These are phyloP conservation scores for Uloborus plumipes DNA, from an alignment of 2,888 invertebrate genomes.

Conservation along the genomic window DNA sequence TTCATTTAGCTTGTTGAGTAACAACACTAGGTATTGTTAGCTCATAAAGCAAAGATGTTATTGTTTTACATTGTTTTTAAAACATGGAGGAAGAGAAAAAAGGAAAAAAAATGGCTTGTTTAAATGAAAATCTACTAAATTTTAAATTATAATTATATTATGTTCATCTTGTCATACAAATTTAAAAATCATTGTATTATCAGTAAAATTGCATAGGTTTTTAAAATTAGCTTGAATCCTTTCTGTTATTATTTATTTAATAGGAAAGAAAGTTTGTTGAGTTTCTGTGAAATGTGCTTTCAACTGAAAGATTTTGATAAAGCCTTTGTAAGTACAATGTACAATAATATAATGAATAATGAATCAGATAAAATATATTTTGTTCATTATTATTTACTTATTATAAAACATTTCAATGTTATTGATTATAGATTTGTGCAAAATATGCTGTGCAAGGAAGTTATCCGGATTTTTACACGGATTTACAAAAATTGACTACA, in stretches of 20 bases:
- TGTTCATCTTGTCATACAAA: not conserved
- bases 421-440: conserved; percentile 15
- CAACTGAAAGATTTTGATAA: conserved; percentile 29
- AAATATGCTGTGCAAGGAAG: conserved; percentile 33
- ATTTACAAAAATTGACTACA: conserved; percentile 22
- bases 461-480: conserved; percentile 30
- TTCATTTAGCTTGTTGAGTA: too few species aligned
- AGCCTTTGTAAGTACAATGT: conserved; percentile 13
- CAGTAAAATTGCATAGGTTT: not conserved
- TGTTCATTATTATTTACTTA: not conserved
- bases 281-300: conserved; percentile 37
- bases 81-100: too few species aligned
- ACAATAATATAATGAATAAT: too few species aligned
- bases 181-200: not conserved
- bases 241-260: not conserved
- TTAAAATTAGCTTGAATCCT: not conserved
- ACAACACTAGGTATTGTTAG: too few species aligned
- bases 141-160: not conserved
- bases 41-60: too few species aligned
- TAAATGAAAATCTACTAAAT: too few species aligned
- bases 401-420: not conserved
- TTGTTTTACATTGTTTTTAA: too few species aligned
- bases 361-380: too few species aligned
- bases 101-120: too few species aligned
- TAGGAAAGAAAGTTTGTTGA: conserved; percentile 38